phyloP scores from a whole-genome alignment of 2,113 vertebrate species.

The Heptranchias perlo region DNA sequence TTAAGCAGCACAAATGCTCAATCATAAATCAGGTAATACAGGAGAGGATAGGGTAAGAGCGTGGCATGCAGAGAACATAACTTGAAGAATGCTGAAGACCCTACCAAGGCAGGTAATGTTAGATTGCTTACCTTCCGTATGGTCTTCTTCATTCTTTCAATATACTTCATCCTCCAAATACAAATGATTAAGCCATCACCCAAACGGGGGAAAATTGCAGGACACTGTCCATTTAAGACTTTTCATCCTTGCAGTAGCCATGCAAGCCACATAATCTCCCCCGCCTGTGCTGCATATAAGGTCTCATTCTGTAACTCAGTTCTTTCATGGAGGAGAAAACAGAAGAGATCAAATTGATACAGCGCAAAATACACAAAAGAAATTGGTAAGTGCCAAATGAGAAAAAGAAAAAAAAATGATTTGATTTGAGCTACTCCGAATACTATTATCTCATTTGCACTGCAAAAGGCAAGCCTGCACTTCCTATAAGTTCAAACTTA shows the following conservation, averaged over 20 bases:
- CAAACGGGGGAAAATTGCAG: slow-evolving; percentile 28
- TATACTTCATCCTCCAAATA: slow-evolving; percentile 34
- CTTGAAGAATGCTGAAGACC: slow-evolving; percentile 34
- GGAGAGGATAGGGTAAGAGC: neutral
- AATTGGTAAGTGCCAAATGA: slow-evolving; percentile 26
- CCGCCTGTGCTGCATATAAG: slow-evolving; percentile 30
- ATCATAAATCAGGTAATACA: neutral
- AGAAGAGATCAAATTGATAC: slow-evolving; percentile 33
- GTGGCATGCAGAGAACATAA: slow-evolving; percentile 26
- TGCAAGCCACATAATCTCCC: slow-evolving; percentile 35
- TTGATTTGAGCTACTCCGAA: neutral
- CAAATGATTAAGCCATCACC: slow-evolving; percentile 34
- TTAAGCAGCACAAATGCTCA: neutral
- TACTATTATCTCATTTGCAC: neutral
- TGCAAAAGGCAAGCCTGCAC: neutral
- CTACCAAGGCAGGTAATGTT: slow-evolving; percentile 27
- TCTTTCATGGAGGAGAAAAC: slow-evolving; percentile 36
- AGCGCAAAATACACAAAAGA: slow-evolving; percentile 24
- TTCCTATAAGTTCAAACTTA: slow-evolving; percentile 13
- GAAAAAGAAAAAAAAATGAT: neutral
- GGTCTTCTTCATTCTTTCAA: slow-evolving; percentile 37
- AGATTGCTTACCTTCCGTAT: slow-evolving; percentile 29
- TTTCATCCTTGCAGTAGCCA: slow-evolving; percentile 35
- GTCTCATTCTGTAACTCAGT: slow-evolving; percentile 28
- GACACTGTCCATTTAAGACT: slow-evolving; percentile 31